These are phyloP conservation scores for Bos indicus DNA, from an alignment of 2,113 vertebrate genomes.

Conservation along the genomic window DNA sequence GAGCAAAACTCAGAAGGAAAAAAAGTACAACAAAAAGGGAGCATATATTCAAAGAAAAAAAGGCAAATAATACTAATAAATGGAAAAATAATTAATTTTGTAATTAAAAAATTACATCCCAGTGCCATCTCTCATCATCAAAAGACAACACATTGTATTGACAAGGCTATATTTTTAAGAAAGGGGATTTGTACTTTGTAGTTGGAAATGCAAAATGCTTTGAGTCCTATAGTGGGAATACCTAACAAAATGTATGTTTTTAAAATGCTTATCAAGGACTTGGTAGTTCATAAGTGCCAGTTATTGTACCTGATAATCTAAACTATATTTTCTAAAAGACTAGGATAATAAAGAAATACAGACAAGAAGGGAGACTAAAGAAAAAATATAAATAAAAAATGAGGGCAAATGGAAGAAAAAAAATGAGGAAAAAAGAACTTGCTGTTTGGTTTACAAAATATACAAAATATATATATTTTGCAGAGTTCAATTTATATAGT, in stretches of 20 bases:
- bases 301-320: neutral
- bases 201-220: neutral
- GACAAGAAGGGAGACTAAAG: neutral
- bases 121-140: neutral
- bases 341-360: neutral
- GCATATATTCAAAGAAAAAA: neutral
- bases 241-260: neutral
- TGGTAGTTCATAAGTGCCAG: neutral
- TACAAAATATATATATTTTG: neutral
- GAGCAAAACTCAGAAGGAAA: neutral
- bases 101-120: neutral
- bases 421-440: neutral
- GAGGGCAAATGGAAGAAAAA: neutral
- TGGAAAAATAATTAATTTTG: neutral
- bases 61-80: neutral
- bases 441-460: neutral
- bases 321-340: neutral
- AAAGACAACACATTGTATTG: neutral
- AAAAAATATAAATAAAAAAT: neutral
- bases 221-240: neutral
- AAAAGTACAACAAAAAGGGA: neutral
- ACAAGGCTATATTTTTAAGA: neutral
- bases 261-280: neutral
- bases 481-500: neutral
- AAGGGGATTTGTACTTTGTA: neutral